Percentiles rank a stretch among this genome's conserved stretches.
Evolutionary conservation across 35 echinoderm and acorn worm species (phyloP).

Genomic region (Apostichopus japonicus): DNA sequence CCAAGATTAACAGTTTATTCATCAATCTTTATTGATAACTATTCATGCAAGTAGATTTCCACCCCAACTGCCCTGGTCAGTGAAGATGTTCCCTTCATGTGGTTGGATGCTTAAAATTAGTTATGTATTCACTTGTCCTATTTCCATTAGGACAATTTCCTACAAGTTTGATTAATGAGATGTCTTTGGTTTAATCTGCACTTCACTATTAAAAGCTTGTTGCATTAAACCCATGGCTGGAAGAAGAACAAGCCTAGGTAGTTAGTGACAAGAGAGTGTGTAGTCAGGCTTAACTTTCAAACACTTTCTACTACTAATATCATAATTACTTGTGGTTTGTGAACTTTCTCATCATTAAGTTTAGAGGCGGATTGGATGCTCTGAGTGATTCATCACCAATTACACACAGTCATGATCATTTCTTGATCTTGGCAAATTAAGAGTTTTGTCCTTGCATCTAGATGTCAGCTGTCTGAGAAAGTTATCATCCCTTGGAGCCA

Average conservation of each 20-base stretch:
- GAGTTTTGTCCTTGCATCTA: background rate
- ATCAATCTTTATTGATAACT: constrained; percentile 11
- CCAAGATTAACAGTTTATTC: background rate
- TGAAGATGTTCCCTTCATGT: background rate
- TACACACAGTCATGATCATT: constrained; percentile 16
- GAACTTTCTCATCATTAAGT: constrained; percentile 20
- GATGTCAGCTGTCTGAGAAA: background rate
- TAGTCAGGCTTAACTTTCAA: constrained; percentile 46
- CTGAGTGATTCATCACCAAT: constrained; percentile 52
- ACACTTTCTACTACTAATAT: constrained; percentile 20
- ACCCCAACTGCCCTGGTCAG: background rate
- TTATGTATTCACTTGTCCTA: background rate
- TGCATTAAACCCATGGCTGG: background rate
- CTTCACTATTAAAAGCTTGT: constrained; percentile 38
- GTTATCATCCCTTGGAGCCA: constrained; percentile 32
- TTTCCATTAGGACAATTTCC: constrained; percentile 48
- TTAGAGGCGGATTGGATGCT: background rate
- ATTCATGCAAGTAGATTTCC: background rate
- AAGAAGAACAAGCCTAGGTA: background rate
- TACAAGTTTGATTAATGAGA: constrained; percentile 31
- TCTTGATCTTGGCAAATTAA: background rate
- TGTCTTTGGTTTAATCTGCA: constrained; percentile 10
- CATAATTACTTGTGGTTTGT: background rate
- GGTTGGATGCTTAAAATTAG: background rate
- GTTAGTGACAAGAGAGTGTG: background rate